Conservation (phyloP, 2,113 vertebrate species). For the Scartelaos histophorus region DNA sequence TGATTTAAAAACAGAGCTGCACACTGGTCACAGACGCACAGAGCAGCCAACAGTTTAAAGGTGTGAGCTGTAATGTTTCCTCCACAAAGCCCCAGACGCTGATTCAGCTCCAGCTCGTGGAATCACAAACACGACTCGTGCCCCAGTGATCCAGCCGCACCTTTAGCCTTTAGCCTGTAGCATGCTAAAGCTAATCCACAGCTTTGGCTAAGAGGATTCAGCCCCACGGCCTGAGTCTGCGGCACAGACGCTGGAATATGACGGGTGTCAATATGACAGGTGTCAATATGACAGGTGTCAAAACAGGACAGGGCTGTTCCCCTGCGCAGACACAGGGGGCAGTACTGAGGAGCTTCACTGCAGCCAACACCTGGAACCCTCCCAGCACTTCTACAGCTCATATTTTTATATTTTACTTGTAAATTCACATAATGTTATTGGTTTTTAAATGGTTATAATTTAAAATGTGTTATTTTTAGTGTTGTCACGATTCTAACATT, state of each 20-base stretch:
- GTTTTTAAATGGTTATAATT: no score
- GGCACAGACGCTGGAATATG: neutral
- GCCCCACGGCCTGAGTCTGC: neutral
- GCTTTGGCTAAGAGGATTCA: constrained; percentile 6
- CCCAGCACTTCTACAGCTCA: no score
- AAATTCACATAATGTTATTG: no score
- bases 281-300: neutral
- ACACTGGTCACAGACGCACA: no score
- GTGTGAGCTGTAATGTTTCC: no score
- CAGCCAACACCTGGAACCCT: no score
- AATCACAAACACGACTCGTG: neutral
- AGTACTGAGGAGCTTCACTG: neutral
- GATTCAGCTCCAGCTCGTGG: neutral
- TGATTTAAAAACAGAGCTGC: no score
- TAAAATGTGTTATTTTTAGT: no score
- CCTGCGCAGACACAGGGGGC: neutral
- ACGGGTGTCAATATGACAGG: neutral
- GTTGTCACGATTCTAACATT: no score
- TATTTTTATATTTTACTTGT: no score
- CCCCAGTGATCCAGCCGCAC: no score
- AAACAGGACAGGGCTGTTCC: neutral
- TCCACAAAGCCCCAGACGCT: neutral
- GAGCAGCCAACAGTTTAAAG: no score
- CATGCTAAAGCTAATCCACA: neutral
- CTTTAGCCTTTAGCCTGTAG: neutral